Percentiles rank a stretch among this genome's conserved stretches.
These are phyloP conservation scores for Cheilosia urbana DNA, from an alignment of 2,888 invertebrate species.

Conservation along the genomic window DNA sequence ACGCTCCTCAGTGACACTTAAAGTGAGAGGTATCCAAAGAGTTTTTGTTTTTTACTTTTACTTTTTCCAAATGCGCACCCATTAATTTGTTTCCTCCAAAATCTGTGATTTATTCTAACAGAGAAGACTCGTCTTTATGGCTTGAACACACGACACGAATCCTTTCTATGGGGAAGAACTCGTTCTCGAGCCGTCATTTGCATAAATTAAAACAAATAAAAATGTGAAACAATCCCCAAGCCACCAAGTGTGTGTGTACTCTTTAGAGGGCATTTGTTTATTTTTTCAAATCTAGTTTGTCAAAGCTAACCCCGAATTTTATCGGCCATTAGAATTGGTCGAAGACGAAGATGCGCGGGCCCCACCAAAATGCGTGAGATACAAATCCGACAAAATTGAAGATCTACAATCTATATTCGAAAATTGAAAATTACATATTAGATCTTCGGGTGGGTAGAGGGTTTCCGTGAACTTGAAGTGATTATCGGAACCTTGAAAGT, in stretches of 20 bases:
- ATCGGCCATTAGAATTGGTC: neutral
- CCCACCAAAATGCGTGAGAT: constrained; percentile 21
- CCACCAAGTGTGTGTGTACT: neutral
- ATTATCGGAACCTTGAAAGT: constrained; percentile 53
- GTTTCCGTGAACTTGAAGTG: constrained; percentile 66
- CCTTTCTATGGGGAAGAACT: constrained; percentile 29
- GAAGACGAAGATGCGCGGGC: neutral
- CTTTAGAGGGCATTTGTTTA: neutral
- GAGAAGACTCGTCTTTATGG: constrained; percentile 3
- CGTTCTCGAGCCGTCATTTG: constrained; percentile 28
- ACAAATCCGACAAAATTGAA: neutral
- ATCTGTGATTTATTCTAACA: constrained; percentile 34
- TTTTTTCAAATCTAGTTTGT: constrained; percentile 9
- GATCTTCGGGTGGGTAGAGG: constrained; percentile 36
- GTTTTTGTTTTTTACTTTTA: constrained; percentile 33
- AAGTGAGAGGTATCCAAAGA: constrained; percentile 38
- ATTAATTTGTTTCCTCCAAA: neutral
- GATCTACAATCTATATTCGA: no score
- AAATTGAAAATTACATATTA: constrained; percentile 8
- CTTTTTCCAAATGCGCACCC: constrained; percentile 37
- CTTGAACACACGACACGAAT: constrained; percentile 41
- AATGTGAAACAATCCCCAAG: neutral
- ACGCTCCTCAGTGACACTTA: constrained; percentile 6
- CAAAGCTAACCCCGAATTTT: constrained; percentile 12
- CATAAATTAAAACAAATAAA: constrained; percentile 30